Base-by-base conservation (phyloP, 2,888 invertebrate genomes). In the Rhyacophila evoluta region DNA sequence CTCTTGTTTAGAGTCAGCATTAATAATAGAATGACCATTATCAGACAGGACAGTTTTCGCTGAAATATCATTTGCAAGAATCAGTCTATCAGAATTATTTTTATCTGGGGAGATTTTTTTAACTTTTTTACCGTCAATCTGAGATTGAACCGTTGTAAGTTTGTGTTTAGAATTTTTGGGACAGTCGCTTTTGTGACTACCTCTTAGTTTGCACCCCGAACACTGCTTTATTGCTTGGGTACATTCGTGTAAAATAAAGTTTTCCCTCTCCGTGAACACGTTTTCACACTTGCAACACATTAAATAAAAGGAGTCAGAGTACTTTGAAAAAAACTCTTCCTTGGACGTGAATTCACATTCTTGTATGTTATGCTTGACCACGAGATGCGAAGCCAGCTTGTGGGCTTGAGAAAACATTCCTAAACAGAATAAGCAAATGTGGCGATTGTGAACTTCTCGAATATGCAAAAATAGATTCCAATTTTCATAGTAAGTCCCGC, bases 391-490 rank as follows among this genome's bases (percentile, higher is more conserved):
- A 67, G 95, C 93, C 41, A 97, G 87, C 84, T 94, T 94, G 84
- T 95, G 95, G 6, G 95, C 93, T 84, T 93, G 93, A 36, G 94
- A 93, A 88, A 95, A 96, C 91, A 95, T 93, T 72, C 95, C 94
- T 81, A 95, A 89, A 85, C 96, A 96, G 87, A 94, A 95, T 74
- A 96, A 88, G 85, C 96, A 97, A 83, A 95, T 94, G 85, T 94
- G 94, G 75, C 95, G 91, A 83, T 93, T 93, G 86, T 97, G 96
- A 78, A 93, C 92, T 84, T 95, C 95, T 75, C 94, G 91, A 93
- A 96, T 95, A 84, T 96, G 96, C 69, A 95, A 87, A 85, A 95
- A 96, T 79, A 96, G 90, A 87, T 95, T 95, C 95, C 95, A 95
- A 84, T 95, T 94, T 86, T 95, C 95, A 87, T 95, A 95, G 84